Evolutionary conservation across 1,140 invertebrate species (phyloP), one percentile per base, ranked within the genome.

Genomic region (Pissodes strobi): DNA sequence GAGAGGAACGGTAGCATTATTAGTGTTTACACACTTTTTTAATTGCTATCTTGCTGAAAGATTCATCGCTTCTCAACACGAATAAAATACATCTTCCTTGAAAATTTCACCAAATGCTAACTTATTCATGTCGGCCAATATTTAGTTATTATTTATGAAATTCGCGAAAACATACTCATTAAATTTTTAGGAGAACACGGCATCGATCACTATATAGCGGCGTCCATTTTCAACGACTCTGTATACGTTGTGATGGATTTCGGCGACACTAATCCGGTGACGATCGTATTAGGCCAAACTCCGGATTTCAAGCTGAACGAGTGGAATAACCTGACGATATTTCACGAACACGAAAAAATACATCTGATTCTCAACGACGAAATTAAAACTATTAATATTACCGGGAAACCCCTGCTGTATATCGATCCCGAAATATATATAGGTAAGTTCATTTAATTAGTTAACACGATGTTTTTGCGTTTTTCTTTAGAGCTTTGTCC

Each of bases 381-480:
- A 60, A 82, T 80, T 1, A 84, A 87, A 67, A 77, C 82, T 0
- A 82, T 92, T 41, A 85, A 89, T 69, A 82, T 95, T 22, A 86
- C 88, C 0, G 88, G 89, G 2, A 81, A 85, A 13, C 86, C 87
- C 67, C 88, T 93, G 75, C 83, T 96, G 58, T 91, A 93, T 65
- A 92, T 97, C 41, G 94, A 97, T 81, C 93, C 94, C 3, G 90
- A 94, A 76, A 92, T 95, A 67, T 95, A 95, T 73, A 91, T 96
- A 65, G 93, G 61, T 63, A 37, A 18, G 45, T 53, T n/a, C n/a
- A n/a, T n/a, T n/a, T n/a, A n/a, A n/a, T n/a, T n/a, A n/a, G n/a
- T n/a, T n/a, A n/a, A n/a, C n/a, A n/a, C n/a, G n/a, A n/a, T n/a
- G n/a, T n/a, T n/a, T n/a, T n/a, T n/a, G n/a, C n/a, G n/a, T n/a